Evolutionary conservation across 2,113 vertebrate genomes (phyloP).

Genomic region (Mirounga angustirostris): DNA sequence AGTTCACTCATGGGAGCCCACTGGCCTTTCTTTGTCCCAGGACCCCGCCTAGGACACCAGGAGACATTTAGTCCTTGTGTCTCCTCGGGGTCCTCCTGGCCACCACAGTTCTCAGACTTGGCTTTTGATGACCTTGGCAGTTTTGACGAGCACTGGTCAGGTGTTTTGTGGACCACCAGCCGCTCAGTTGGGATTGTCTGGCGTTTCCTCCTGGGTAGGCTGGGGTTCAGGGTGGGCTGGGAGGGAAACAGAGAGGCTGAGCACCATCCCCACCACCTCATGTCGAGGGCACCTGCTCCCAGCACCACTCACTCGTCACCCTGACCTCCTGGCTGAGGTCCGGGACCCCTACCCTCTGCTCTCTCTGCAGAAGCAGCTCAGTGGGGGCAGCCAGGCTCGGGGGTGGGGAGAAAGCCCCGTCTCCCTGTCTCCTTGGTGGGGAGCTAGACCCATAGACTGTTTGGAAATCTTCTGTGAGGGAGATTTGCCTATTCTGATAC

Average conservation of each 20-base stretch:
- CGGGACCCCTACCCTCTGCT: background rate
- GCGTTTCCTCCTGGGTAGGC: background rate
- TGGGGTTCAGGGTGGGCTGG: too few species aligned
- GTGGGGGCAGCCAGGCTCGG: background rate
- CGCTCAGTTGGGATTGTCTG: background rate
- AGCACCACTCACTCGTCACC: too few species aligned
- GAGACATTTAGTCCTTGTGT: background rate
- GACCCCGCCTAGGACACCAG: background rate
- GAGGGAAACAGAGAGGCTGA: too few species aligned
- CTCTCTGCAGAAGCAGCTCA: background rate
- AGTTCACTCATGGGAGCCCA: background rate
- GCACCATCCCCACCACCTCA: background rate
- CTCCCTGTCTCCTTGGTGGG: too few species aligned
- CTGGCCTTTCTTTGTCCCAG: background rate
- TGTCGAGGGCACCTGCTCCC: background rate
- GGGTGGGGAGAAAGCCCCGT: background rate
- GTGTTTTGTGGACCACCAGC: background rate
- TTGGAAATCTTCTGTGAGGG: background rate
- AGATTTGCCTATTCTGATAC: background rate
- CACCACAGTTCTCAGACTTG: background rate
- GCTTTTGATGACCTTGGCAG: background rate
- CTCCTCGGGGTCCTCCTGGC: background rate
- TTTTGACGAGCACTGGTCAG: background rate
- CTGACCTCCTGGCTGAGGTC: background rate
- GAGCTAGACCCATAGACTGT: background rate